Percentiles rank a stretch among this genome's conserved stretches.
These are phyloP conservation scores for Xiphydria camelus DNA, from an alignment of 2,888 invertebrate genomes.

Conservation along the genomic window DNA sequence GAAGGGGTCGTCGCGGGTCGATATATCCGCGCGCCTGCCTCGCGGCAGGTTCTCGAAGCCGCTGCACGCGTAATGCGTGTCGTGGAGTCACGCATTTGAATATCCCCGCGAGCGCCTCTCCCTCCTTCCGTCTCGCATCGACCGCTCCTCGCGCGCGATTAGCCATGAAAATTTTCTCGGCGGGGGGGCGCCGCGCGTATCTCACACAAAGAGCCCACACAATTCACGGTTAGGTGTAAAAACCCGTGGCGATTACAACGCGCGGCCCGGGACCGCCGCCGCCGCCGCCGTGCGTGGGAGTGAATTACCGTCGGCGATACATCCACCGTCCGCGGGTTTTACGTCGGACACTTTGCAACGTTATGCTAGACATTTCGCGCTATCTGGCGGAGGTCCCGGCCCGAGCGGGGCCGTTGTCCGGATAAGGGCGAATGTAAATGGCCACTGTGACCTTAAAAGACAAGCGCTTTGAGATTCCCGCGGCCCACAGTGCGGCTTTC, in stretches of 20 bases:
- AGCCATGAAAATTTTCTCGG: slow-evolving; percentile 45
- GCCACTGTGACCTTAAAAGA: background rate
- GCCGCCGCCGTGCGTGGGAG: no score
- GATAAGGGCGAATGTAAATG: background rate
- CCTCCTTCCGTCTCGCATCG: no score
- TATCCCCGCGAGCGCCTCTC: slow-evolving; percentile 44
- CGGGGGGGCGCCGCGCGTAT: slow-evolving; percentile 42
- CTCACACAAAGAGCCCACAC: slow-evolving; percentile 32
- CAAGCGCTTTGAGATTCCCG: no score
- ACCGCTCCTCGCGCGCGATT: slow-evolving; percentile 32
- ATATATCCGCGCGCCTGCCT: no score
- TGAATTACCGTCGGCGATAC: slow-evolving; percentile 49
- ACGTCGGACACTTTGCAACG: slow-evolving; percentile 13
- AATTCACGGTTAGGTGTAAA: slow-evolving; percentile 40
- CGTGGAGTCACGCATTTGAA: slow-evolving; percentile 27
- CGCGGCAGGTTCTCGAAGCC: no score
- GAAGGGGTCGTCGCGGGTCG: no score
- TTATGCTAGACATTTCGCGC: background rate
- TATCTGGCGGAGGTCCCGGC: no score
- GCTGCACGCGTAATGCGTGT: slow-evolving; percentile 21
- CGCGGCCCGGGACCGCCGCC: no score
- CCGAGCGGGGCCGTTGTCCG: no score
- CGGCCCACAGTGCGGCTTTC: no score
- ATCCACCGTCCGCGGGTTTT: slow-evolving; percentile 32
- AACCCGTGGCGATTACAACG: slow-evolving; percentile 36